Evolutionary conservation across 1,140 invertebrate species (phyloP).

Genomic region (Bombus cullumanus): DNA sequence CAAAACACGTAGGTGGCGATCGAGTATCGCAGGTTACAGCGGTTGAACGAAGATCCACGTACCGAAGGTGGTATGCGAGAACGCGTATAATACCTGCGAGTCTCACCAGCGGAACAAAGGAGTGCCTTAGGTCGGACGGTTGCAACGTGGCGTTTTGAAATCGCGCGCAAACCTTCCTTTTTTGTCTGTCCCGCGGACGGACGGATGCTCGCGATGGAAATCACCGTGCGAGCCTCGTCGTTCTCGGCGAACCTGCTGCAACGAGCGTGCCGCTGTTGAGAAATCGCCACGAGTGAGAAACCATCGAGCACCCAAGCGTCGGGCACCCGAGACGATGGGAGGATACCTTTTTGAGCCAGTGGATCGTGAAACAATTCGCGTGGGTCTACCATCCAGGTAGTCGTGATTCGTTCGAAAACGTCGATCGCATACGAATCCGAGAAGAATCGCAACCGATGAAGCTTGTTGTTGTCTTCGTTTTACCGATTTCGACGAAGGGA

Average conservation of each 20-base stretch:
- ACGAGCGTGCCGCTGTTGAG: background rate
- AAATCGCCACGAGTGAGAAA: background rate
- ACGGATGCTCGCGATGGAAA: conserved; percentile 19
- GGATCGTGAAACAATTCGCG: conserved; percentile 11
- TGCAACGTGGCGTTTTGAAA: conserved; percentile 55
- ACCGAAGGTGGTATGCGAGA: background rate
- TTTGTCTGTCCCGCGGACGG: background rate
- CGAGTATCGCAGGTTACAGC: background rate
- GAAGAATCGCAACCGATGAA: conserved; percentile 28
- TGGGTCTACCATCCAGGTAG: background rate
- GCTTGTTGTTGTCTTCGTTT: background rate
- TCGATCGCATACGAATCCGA: no score
- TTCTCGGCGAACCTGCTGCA: background rate
- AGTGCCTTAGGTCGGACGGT: background rate
- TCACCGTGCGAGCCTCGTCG: conserved; percentile 16
- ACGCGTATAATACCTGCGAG: background rate
- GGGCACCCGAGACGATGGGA: background rate
- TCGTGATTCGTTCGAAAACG: background rate
- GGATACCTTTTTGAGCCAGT: background rate
- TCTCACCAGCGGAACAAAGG: conserved; percentile 30
- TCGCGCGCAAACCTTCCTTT: conserved; percentile 32
- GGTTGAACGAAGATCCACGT: background rate
- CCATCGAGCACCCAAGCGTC: background rate
- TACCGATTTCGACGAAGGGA: background rate
- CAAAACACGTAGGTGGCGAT: background rate